Evolutionary conservation across 1,140 invertebrate species (phyloP), one percentile per base, ranked within the genome.

Genomic region (Oncopeltus fasciatus): DNA sequence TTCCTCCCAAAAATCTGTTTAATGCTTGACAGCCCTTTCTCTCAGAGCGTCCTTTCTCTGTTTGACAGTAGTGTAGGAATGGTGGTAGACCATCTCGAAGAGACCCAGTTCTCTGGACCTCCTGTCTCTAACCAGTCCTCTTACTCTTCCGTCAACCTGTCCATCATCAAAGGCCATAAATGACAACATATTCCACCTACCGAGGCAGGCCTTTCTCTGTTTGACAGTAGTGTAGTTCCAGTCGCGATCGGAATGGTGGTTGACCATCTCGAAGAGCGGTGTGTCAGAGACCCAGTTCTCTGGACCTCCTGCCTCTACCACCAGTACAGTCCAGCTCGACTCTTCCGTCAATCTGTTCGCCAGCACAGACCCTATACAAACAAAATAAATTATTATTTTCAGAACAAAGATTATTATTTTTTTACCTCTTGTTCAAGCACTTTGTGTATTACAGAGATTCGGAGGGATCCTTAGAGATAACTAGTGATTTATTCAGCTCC

Each of bases 141-240:
- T 81, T 16, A 1, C 88, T 78, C 24, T 86, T 77, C 0, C 77
- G 75, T 3, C 89, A 81, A 0, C 82, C 82, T 49, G 21, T 24
- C 18, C 5, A n/a, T 18, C 47, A 49, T 5, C 18, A 49, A 8
- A 24, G 8, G 5, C 9, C 47, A 8, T 38, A 14, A n/a, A n/a
- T n/a, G n/a, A n/a, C n/a, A n/a, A n/a, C n/a, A n/a, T n/a, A n/a
- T n/a, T n/a, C n/a, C 21, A 20, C 21, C 18, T 20, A 49, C 47
- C 21, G 5, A 49, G 18, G 21, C 47, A 49, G 5, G 47, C 47
- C 9, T 49, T 49, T 49, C 8, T 5, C 18, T 49, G 47, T 9
- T 5, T 8, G 47, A n/a, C 18, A 8, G 47, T 49, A 5, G 16
- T 49, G 21, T 49, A 49, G 16, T 24, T 49, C 47, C 47, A 49